Conservation (phyloP, 2,888 invertebrate species). For the Eristalinus sepulchralis region DNA sequence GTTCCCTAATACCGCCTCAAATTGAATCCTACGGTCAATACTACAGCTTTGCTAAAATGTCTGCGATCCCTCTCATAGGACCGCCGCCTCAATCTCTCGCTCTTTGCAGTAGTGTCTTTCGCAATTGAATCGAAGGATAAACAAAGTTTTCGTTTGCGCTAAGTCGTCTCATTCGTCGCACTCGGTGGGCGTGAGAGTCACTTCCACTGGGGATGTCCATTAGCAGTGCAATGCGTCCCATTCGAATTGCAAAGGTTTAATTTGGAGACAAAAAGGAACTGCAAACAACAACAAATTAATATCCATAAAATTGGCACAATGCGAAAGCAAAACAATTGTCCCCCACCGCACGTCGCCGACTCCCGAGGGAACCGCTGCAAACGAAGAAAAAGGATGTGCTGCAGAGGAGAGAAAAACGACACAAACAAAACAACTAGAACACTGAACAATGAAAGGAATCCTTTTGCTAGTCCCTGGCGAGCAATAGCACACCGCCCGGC, state of each 20-base stretch:
- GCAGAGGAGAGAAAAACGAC: not conserved
- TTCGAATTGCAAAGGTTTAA: conserved; percentile 12
- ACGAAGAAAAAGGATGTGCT: not conserved
- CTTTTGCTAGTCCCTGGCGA: conserved; percentile 24
- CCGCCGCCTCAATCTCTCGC: not conserved
- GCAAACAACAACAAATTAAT: conserved; percentile 70
- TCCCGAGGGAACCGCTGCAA: not conserved
- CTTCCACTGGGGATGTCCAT: not conserved
- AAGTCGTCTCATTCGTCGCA: conserved; percentile 2
- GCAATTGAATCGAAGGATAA: conserved; percentile 47
- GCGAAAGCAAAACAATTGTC: conserved; percentile 62
- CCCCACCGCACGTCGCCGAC: conserved; percentile 15
- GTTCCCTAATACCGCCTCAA: no score
- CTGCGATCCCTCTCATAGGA: not conserved
- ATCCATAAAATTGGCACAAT: conserved; percentile 70
- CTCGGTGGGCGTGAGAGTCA: not conserved
- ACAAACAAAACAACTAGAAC: conserved; percentile 28
- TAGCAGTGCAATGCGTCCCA: not conserved
- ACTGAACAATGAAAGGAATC: conserved; percentile 53
- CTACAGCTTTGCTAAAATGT: not conserved
- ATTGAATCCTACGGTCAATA: no score
- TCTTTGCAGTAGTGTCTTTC: conserved; percentile 5
- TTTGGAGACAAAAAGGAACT: conserved; percentile 56
- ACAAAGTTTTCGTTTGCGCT: conserved; percentile 28
- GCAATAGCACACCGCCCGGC: conserved; percentile 21